Evolutionary conservation across 2,113 vertebrate species (phyloP).

Genomic region (Ammodytes marinus): DNA sequence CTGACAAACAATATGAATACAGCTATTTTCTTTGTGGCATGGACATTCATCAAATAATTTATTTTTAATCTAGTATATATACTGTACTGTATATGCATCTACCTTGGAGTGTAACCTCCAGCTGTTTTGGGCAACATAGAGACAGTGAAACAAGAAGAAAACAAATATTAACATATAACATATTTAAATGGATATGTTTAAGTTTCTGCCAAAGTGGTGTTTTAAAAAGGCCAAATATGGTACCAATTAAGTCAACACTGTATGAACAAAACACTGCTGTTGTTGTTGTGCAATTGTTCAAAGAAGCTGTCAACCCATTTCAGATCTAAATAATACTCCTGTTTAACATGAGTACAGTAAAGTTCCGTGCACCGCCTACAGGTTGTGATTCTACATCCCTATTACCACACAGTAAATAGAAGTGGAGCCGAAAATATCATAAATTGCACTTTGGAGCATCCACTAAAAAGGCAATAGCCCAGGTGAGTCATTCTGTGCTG

Average conservation of each 20-base stretch:
- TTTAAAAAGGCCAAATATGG: not conserved
- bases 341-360: not conserved
- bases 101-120: too few relatives aligned
- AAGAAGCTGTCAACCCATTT: not conserved
- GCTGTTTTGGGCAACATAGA: too few relatives aligned
- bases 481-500: conserved; percentile 16
- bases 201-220: too few relatives aligned
- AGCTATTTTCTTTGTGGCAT: too few relatives aligned
- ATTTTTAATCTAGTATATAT: too few relatives aligned
- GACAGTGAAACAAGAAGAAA: too few relatives aligned
- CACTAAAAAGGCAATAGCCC: not conserved
- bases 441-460: not conserved
- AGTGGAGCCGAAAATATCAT: not conserved
- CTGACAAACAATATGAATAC: too few relatives aligned
- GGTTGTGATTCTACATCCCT: not conserved
- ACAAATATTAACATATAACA: too few relatives aligned
- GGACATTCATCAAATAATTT: too few relatives aligned
- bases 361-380: not conserved
- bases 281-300: not conserved
- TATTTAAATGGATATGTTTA: too few relatives aligned
- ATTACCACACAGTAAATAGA: not conserved
- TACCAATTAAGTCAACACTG: not conserved
- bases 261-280: not conserved
- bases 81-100: too few relatives aligned
- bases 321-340: not conserved